phyloP scores from a whole-genome alignment of 2,888 invertebrate genomes.

The Tortricodes alternella region DNA sequence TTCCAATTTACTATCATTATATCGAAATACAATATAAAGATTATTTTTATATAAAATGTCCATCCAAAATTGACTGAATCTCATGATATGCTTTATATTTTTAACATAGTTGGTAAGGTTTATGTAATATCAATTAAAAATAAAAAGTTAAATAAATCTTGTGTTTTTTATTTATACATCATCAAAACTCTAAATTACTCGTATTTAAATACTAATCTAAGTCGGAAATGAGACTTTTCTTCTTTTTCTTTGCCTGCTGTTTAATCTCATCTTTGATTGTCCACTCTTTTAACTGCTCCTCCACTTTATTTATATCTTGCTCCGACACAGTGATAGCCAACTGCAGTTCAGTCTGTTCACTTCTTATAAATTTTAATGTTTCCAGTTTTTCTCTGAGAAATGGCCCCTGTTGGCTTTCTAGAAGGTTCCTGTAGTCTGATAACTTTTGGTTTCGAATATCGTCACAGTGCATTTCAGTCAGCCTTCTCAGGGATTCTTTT shows the following conservation, averaged over 20 bases:
- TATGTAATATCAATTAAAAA: conserved; percentile 27
- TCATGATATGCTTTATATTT: conserved; percentile 55
- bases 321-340: conserved; percentile 85
- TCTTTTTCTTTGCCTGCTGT: conserved; percentile 66
- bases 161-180: conserved; percentile 13
- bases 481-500: conserved; percentile 87
- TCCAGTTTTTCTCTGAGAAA: conserved; percentile 89
- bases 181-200: not conserved
- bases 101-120: conserved; percentile 32
- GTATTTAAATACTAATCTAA: conserved; percentile 34
- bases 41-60: conserved; percentile 47
- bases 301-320: conserved; percentile 85
- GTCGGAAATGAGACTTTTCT: conserved; percentile 58
- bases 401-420: conserved; percentile 88
- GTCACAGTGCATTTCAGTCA: conserved; percentile 89
- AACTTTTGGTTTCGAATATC: conserved; percentile 85
- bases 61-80: conserved; percentile 77
- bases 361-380: conserved; percentile 87
- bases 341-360: conserved; percentile 87
- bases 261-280: conserved; percentile 63
- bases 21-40: conserved; percentile 1
- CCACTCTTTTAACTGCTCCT: conserved; percentile 80
- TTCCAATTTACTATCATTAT: conserved; percentile 3
- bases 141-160: conserved; percentile 6
- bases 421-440: conserved; percentile 83